phyloP scores from a whole-genome alignment of 2,797 vertebrate genomes.

The Sarcophilus harrisii region DNA sequence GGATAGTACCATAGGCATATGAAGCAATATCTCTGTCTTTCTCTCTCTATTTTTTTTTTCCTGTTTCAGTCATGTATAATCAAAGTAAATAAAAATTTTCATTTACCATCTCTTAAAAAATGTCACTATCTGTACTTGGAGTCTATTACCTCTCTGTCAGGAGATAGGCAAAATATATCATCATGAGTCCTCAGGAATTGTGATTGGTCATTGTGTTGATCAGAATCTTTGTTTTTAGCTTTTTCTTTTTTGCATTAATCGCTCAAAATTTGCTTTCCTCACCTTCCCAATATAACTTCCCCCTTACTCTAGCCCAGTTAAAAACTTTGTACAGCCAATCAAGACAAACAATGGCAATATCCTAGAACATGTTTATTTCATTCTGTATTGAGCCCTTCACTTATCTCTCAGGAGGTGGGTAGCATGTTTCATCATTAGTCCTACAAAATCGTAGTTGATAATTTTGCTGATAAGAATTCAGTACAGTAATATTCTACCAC shows the following conservation, averaged over 20 bases:
- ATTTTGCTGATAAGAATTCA: not conserved
- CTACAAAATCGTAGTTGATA: not conserved
- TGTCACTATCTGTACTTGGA: not conserved
- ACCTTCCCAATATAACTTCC: not conserved
- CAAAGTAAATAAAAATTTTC: not conserved
- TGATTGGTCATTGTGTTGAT: not conserved
- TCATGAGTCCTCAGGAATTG: not conserved
- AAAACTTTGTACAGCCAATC: not conserved
- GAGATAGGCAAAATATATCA: not conserved
- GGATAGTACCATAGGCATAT: not conserved
- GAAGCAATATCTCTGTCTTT: not conserved
- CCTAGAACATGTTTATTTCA: not conserved
- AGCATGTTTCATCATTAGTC: not conserved
- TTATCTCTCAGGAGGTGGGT: not conserved
- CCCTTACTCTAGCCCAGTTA: not conserved
- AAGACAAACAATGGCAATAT: not conserved
- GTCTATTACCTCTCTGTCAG: not conserved
- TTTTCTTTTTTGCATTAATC: not conserved
- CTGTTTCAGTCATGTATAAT: not conserved
- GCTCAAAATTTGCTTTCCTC: not conserved
- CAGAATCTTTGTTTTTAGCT: not conserved
- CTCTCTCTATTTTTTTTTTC: not conserved
- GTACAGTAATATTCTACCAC: not conserved
- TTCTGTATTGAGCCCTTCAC: not conserved
- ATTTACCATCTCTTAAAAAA: not conserved